Conservation (phyloP, 1,140 invertebrate genomes). For the Plutomurus gul region DNA sequence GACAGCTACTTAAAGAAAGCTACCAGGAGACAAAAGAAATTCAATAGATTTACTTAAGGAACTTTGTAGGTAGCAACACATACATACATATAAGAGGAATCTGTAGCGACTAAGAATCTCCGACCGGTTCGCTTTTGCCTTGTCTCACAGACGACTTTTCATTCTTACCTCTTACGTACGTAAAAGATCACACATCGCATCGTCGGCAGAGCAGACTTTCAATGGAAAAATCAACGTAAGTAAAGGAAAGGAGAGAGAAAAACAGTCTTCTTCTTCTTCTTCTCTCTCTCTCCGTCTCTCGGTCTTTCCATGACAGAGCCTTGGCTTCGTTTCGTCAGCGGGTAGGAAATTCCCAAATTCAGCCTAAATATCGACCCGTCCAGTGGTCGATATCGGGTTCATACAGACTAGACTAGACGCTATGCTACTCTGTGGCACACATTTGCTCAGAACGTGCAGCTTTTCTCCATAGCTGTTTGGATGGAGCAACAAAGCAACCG, state of each 20-base stretch:
- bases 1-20: not conserved
- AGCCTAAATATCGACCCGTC: slow-evolving; percentile 33
- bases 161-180: slow-evolving; percentile 20
- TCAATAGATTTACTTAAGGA: not conserved
- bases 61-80: not conserved
- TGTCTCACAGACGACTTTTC: slow-evolving; percentile 19
- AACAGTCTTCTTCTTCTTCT: not conserved
- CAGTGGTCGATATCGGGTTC: slow-evolving; percentile 31
- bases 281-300: not conserved
- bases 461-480: not conserved
- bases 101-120: not conserved
- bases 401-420: slow-evolving; percentile 28
- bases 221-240: slow-evolving; percentile 32
- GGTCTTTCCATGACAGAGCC: not conserved
- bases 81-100: not conserved
- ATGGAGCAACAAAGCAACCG: slow-evolving; percentile 28
- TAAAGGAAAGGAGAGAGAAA: slow-evolving; percentile 1
- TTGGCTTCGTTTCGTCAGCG: not conserved
- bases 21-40: not conserved
- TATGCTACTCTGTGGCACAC: slow-evolving; percentile 25
- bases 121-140: not conserved
- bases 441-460: slow-evolving; percentile 25
- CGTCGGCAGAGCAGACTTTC: not conserved
- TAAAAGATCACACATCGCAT: no score
- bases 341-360: slow-evolving; percentile 28